Evolutionary conservation across 2,113 vertebrate genomes (phyloP).

Genomic region (Cavia aperea): DNA sequence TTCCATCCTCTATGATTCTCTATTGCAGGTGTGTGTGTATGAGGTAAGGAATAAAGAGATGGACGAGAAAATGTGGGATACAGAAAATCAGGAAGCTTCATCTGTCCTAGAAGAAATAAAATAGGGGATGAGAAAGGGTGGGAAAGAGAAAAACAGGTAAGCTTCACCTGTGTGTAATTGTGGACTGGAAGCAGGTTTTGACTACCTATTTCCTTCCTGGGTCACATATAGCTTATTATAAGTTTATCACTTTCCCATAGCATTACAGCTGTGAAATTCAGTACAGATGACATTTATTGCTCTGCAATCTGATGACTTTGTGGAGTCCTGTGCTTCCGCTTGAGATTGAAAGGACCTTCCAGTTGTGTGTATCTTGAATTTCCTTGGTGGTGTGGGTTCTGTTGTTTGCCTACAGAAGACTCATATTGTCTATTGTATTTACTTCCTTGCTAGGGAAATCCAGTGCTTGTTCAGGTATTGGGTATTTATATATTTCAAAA

Average conservation of each 20-base stretch:
- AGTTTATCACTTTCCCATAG: neutral
- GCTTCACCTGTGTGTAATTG: neutral
- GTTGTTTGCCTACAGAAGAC: neutral
- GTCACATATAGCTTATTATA: neutral
- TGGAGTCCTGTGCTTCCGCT: neutral
- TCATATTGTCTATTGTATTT: neutral
- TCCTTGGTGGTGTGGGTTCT: neutral
- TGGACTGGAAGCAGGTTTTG: neutral
- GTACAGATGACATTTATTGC: neutral
- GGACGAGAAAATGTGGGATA: neutral
- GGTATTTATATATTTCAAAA: neutral
- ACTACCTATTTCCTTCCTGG: neutral
- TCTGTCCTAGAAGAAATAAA: neutral
- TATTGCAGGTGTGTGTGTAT: neutral
- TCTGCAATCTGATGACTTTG: neutral
- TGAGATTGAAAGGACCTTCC: neutral
- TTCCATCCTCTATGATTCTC: neutral
- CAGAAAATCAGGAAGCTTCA: neutral
- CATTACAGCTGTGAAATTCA: neutral
- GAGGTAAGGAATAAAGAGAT: neutral
- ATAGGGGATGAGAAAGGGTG: neutral
- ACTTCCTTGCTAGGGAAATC: neutral
- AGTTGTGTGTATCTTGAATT: neutral
- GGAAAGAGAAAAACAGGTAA: neutral
- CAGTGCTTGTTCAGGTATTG: neutral